These are phyloP conservation scores for Chelonia mydas DNA, from an alignment of 2,797 vertebrate genomes.

Conservation along the genomic window DNA sequence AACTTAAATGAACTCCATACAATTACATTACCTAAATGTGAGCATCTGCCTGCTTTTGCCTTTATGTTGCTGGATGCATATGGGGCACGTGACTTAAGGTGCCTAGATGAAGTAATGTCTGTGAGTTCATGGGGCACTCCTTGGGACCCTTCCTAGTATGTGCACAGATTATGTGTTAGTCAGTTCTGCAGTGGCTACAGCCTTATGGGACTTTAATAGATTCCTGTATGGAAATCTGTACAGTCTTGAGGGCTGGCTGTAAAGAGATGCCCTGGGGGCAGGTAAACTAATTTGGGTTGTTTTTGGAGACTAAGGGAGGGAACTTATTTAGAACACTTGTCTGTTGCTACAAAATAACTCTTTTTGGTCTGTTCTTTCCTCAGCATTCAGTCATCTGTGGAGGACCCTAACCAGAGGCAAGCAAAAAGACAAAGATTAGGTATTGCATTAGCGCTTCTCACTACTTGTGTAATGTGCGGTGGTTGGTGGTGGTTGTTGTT, in stretches of 20 bases:
- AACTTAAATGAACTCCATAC: not conserved
- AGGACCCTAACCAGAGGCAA: constrained; percentile 65
- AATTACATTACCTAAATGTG: not conserved
- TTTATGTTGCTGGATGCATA: not conserved
- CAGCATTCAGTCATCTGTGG: constrained; percentile 48
- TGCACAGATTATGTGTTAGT: not conserved
- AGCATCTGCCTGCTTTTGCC: not conserved
- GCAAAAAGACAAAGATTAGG: constrained; percentile 71
- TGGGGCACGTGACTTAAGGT: not conserved
- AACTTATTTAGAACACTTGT: not conserved
- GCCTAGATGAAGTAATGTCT: not conserved
- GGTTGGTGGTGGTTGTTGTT: fast-evolving
- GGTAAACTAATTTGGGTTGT: not conserved
- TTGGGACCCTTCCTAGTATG: not conserved
- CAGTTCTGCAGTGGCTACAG: not conserved
- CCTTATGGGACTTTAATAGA: fast-evolving
- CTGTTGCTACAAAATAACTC: not conserved
- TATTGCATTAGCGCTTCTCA: constrained; percentile 42
- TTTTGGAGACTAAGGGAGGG: not conserved
- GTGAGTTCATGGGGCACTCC: not conserved
- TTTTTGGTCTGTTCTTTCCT: constrained; percentile 48
- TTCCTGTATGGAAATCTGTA: not conserved
- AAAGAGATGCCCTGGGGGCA: not conserved
- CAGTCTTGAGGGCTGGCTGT: not conserved
- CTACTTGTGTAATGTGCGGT: not conserved